Evolutionary conservation across 2,797 vertebrate species (phyloP), one percentile per base, ranked within the genome.

Genomic region (Danio jaintianensis): DNA sequence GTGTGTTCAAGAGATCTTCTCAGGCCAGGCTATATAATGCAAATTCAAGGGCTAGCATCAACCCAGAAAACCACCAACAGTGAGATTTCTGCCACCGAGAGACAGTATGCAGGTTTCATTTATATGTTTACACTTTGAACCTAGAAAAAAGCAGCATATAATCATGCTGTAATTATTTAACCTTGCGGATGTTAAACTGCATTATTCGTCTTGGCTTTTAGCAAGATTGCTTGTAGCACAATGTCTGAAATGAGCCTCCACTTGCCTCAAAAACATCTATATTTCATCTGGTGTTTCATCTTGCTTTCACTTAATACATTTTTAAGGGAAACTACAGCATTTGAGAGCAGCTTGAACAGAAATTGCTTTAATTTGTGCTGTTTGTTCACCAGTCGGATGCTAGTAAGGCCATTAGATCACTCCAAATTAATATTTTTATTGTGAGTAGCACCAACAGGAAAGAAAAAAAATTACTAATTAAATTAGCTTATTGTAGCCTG

Each of bases 1-100:
- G 72, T 55, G 82, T 82, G 80, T 52, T 80, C 62, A 59, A 48
- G 64, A 55, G 61, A 79, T 78, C 62, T 78, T 69, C 61, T 78
- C 64, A 75, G 64, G 56, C 63, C 52, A 78, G 68, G 73, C 68
- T 55, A 78, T 11, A 40, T 42, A 45, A 75, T 83, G 67, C 55
- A 69, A 63, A 83, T 79, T 58, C n/a, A 18, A 62, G 61, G 45
- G 29, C 43, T 55, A 7, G 40, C 48, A 47, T 18, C 40, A 62
- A 53, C 29, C 11, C 13, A 72, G 42, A 69, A 52, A 55, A 69
- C 59, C 56, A 70, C 64, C 8, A 2, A 12, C 42, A 62, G 38
- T 48, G 58, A 83, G 66, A 71, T 75, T 22, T 16, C 43, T 38
- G 64, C 45, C 43, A 11, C 40, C 7, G 11, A 59, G 43, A 68